These are phyloP conservation scores for Petrophora chlorosata DNA, from an alignment of 2,888 invertebrate species.

Conservation along the genomic window DNA sequence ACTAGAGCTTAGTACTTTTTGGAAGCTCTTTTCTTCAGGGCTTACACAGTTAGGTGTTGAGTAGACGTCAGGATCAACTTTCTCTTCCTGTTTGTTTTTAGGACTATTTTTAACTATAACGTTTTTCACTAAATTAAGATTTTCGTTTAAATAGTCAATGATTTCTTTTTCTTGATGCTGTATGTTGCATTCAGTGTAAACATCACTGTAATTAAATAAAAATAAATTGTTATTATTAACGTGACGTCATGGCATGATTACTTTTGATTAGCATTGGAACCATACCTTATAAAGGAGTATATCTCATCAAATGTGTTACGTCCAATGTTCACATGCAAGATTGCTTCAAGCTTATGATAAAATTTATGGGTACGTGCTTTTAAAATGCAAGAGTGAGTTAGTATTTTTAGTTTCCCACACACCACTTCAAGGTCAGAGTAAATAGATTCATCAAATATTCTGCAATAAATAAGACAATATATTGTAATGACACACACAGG, in stretches of 20 bases:
- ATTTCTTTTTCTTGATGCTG: conserved; percentile 77
- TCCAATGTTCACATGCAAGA: conserved; percentile 79
- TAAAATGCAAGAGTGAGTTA: conserved; percentile 84
- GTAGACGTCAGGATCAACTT: conserved; percentile 70
- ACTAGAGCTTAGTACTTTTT: conserved; percentile 61
- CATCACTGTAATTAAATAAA: conserved; percentile 63
- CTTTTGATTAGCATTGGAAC: conserved; percentile 2
- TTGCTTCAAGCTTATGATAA: conserved; percentile 80
- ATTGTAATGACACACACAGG: conserved; percentile 1
- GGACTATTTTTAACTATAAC: conserved; percentile 36
- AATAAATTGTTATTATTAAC: background rate
- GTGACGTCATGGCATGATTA: background rate
- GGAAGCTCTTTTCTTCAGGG: conserved; percentile 58
- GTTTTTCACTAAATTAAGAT: conserved; percentile 47
- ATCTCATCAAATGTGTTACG: conserved; percentile 79
- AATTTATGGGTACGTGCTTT: conserved; percentile 84
- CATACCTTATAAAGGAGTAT: conserved; percentile 80
- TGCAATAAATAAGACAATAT: conserved; percentile 60
- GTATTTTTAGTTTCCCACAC: conserved; percentile 82
- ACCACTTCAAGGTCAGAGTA: conserved; percentile 85
- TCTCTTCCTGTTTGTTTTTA: conserved; percentile 52
- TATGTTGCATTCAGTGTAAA: conserved; percentile 77
- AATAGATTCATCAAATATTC: conserved; percentile 85
- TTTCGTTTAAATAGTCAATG: conserved; percentile 66
- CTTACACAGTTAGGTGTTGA: conserved; percentile 72